Evolutionary conservation across 2,888 invertebrate species (phyloP).

Genomic region (Cephus pulcher): DNA sequence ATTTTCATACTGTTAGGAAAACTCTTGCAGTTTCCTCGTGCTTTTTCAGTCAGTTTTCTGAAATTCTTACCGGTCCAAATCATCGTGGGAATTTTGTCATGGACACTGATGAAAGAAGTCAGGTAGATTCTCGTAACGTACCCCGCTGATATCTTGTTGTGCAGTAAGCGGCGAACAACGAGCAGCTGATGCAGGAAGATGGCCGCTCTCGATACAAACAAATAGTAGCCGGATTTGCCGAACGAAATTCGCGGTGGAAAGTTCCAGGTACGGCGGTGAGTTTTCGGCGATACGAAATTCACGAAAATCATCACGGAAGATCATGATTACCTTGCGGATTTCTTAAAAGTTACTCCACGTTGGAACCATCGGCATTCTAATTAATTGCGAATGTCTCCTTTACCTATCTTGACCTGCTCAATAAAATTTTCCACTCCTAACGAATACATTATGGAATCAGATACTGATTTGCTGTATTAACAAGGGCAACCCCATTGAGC

Average conservation of each 20-base stretch:
- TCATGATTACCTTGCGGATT: background rate
- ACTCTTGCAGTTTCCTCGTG: background rate
- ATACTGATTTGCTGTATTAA: slow-evolving; percentile 10
- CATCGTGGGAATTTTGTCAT: background rate
- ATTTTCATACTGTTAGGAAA: background rate
- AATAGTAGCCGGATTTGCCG: slow-evolving; percentile 40
- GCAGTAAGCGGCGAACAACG: background rate
- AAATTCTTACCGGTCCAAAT: background rate
- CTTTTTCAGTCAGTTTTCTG: background rate
- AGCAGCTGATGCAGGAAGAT: slow-evolving; percentile 51
- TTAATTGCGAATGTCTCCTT: slow-evolving; percentile 14
- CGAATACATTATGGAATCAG: background rate
- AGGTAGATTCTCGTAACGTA: background rate
- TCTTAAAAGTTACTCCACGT: background rate
- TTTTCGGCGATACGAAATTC: background rate
- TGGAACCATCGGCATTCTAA: background rate
- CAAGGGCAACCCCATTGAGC: slow-evolving; percentile 1
- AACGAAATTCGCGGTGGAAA: slow-evolving; percentile 21
- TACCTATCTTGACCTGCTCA: slow-evolving; percentile 51
- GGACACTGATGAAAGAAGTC: background rate
- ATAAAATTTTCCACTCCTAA: slow-evolving; percentile 28
- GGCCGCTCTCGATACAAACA: slow-evolving; percentile 52
- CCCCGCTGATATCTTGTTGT: background rate
- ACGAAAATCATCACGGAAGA: background rate
- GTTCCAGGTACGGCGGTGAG: slow-evolving; percentile 21